Conservation (phyloP, 2,888 invertebrate genomes). For the Daptonema setosum region DNA sequence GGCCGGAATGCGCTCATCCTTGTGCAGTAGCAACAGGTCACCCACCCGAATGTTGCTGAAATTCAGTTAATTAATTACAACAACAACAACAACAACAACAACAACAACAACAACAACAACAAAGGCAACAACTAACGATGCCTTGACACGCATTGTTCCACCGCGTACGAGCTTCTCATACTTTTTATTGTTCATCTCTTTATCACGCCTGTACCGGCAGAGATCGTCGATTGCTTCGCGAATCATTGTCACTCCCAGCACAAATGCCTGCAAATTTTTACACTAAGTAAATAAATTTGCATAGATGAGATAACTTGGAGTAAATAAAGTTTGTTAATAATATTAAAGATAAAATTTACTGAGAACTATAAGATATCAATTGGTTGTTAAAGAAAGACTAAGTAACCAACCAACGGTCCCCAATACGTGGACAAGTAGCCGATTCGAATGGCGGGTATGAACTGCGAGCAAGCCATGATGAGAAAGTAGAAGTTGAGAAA, state of each 20-base stretch:
- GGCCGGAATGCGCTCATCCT: slow-evolving; percentile 83
- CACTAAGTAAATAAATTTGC: no score
- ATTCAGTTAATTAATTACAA: background rate
- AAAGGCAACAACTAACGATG: background rate
- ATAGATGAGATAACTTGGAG: background rate
- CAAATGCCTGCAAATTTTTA: slow-evolving; percentile 57
- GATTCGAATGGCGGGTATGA: slow-evolving; percentile 82
- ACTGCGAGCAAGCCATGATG: slow-evolving; percentile 90
- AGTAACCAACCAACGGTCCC: slow-evolving; percentile 55
- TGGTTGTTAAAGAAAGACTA: no score
- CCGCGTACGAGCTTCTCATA: slow-evolving; percentile 59
- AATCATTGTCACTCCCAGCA: slow-evolving; percentile 76
- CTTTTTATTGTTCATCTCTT: slow-evolving; percentile 80
- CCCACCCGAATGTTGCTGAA: slow-evolving; percentile 46
- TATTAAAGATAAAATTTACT: no score
- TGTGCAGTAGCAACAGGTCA: slow-evolving; percentile 62
- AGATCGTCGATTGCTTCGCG: slow-evolving; percentile 92
- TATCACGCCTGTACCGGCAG: slow-evolving; percentile 68
- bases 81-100: background rate
- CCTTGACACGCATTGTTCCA: slow-evolving; percentile 35
- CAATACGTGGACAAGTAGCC: slow-evolving; percentile 97
- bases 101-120: background rate
- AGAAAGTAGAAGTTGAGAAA: slow-evolving; percentile 94
- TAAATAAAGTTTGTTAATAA: no score
- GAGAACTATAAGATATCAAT: no score